Evolutionary conservation across 2,888 invertebrate genomes (phyloP).

Genomic region (Tridacna gigas): DNA sequence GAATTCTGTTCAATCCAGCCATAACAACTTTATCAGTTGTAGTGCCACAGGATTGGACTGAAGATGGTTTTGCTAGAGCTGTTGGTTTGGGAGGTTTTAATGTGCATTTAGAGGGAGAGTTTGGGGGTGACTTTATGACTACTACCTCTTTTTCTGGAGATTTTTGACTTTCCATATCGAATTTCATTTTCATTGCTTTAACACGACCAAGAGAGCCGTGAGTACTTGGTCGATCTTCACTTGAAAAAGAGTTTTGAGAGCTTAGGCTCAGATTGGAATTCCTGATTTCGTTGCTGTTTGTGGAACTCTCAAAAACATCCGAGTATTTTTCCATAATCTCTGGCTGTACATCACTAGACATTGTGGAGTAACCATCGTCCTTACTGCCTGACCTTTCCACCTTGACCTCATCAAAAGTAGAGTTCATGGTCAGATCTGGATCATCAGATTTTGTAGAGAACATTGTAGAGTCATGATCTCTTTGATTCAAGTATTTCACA

Average conservation of each 20-base stretch:
- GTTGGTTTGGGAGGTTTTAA: conserved; percentile 40
- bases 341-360: conserved; percentile 81
- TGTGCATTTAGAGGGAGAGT: conserved; percentile 39
- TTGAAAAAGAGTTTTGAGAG: conserved; percentile 69
- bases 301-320: conserved; percentile 71
- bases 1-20: conserved; percentile 28
- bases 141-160: conserved; percentile 48
- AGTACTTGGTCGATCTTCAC: conserved; percentile 67
- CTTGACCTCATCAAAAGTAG: conserved; percentile 61
- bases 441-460: conserved; percentile 42
- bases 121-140: conserved; percentile 43
- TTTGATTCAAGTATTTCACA: conserved; percentile 32
- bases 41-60: neutral
- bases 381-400: conserved; percentile 80
- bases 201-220: conserved; percentile 70
- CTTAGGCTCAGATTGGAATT: conserved; percentile 70
- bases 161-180: conserved; percentile 71
- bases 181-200: conserved; percentile 72
- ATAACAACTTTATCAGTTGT: neutral
- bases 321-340: conserved; percentile 76
- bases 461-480: conserved; percentile 20
- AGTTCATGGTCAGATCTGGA: conserved; percentile 39
- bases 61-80: neutral
- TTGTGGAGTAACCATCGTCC: conserved; percentile 82
- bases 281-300: conserved; percentile 70